A percentile compares a stretch with the other conserved stretches of the same genome.
phyloP scores from a whole-genome alignment of 2,888 invertebrate species.

The Habrosyne pyritoides region DNA sequence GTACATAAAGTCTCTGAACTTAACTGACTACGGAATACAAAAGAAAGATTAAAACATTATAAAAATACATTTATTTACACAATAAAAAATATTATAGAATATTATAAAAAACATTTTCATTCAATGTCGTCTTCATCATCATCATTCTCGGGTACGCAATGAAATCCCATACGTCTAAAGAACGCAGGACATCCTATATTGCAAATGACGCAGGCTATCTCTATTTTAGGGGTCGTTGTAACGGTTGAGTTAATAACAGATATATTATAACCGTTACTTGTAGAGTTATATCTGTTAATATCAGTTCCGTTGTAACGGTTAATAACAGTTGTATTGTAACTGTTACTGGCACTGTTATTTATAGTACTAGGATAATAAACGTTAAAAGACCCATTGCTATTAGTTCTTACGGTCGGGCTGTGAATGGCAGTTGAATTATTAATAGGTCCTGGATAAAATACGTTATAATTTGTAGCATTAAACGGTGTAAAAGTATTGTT shows the following conservation, averaged over 20 bases:
- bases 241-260: constrained; percentile 6
- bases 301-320: background rate
- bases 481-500: too few relatives aligned
- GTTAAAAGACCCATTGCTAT: too few relatives aligned
- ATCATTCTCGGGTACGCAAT: constrained; percentile 16
- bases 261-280: too few relatives aligned
- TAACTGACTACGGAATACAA: too few relatives aligned
- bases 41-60: too few relatives aligned
- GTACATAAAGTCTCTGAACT: too few relatives aligned
- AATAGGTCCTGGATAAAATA: background rate
- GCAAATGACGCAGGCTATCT: constrained; percentile 19
- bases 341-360: background rate
- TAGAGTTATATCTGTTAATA: background rate
- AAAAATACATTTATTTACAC: too few relatives aligned
- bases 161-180: constrained; percentile 14
- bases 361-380: background rate
- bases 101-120: background rate
- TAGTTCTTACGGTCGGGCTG: too few relatives aligned
- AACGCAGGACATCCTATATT: constrained; percentile 31
- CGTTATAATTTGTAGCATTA: background rate
- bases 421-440: background rate
- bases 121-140: constrained; percentile 7
- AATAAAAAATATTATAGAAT: too few relatives aligned
- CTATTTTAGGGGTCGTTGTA: constrained; percentile 10
- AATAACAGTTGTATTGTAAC: background rate